Conservation (phyloP, 2,797 vertebrate species). For the Lepilemur ruficaudatus region DNA sequence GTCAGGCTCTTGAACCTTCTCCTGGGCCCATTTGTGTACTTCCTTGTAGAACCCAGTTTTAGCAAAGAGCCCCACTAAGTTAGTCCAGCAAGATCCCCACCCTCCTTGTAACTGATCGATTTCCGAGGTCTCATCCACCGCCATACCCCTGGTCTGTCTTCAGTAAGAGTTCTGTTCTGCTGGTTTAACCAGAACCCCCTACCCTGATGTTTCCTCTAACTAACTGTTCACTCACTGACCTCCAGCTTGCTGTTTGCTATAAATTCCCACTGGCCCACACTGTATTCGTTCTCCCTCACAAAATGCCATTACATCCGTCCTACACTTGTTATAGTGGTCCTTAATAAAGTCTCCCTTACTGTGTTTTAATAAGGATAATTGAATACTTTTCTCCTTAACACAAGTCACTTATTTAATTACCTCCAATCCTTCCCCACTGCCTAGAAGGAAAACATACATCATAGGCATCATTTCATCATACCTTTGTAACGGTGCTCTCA, state of each 20-base stretch:
- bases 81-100: too few species aligned
- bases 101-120: too few species aligned
- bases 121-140: too few species aligned
- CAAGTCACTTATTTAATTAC: background rate
- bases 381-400: background rate
- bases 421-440: accelerated
- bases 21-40: too few species aligned
- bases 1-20: too few species aligned
- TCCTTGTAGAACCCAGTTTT: too few species aligned
- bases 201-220: background rate
- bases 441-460: background rate
- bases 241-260: background rate
- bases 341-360: background rate
- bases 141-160: too few species aligned
- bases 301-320: background rate
- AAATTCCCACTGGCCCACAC: too few species aligned
- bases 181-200: background rate
- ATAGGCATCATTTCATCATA: background rate
- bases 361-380: background rate
- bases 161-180: too few species aligned
- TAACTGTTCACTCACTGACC: background rate
- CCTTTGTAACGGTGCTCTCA: background rate
- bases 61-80: too few species aligned
- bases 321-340: too few species aligned
- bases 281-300: too few species aligned